Evolutionary conservation across 2,797 vertebrate genomes (phyloP).

Genomic region (Chloroceryle amazona): DNA sequence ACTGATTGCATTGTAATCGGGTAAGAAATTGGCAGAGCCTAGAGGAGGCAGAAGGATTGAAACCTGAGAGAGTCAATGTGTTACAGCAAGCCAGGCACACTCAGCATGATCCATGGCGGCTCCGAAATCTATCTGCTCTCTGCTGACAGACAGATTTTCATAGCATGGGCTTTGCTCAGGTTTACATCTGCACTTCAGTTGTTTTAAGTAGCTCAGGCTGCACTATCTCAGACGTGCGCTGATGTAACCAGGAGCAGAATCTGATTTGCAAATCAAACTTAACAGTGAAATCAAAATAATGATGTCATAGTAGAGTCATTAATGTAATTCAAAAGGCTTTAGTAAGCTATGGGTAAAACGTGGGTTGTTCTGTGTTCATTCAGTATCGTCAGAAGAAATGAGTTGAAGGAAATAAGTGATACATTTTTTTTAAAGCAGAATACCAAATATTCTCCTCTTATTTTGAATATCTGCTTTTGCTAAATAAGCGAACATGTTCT

Average conservation of each 20-base stretch:
- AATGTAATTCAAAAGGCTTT: neutral
- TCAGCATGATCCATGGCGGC: fast-evolving
- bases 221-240: fast-evolving
- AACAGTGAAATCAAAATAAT: neutral
- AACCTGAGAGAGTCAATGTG: neutral
- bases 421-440: neutral
- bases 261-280: neutral
- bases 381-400: fast-evolving
- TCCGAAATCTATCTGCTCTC: neutral
- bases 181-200: neutral
- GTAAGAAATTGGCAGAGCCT: neutral
- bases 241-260: neutral
- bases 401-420: neutral
- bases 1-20: neutral
- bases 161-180: neutral
- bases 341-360: neutral
- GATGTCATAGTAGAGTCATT: neutral
- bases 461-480: neutral
- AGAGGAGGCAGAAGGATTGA: neutral
- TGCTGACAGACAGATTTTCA: neutral
- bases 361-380: neutral
- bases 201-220: neutral
- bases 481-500: neutral
- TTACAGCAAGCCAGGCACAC: neutral
- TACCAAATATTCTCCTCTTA: neutral